Percentiles rank a stretch among this genome's conserved stretches.
Conservation (phyloP, 1,140 invertebrate genomes). For the Spodoptera frugiperda region DNA sequence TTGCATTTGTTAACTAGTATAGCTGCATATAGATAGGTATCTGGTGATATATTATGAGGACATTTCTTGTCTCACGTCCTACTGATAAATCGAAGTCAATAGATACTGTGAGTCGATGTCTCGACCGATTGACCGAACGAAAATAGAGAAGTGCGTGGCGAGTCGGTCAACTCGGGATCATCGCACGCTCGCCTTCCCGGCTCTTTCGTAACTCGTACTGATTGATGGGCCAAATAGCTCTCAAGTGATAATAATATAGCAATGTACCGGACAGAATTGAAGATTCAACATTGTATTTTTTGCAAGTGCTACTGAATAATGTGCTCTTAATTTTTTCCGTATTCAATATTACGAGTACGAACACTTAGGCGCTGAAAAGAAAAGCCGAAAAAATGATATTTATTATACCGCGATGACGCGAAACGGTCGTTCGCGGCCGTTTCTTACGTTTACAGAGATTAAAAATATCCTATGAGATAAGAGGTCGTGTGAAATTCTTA, state of each 20-base stretch:
- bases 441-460: constrained; percentile 49
- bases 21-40: too few relatives aligned
- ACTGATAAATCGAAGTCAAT: constrained; percentile 24
- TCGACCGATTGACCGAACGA: constrained; percentile 41
- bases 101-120: constrained; percentile 24
- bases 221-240: constrained; percentile 45
- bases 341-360: not conserved
- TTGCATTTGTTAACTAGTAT: too few relatives aligned
- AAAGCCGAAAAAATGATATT: constrained; percentile 24
- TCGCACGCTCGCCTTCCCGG: constrained; percentile 33
- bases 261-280: not conserved
- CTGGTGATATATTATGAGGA: too few relatives aligned
- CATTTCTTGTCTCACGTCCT: not conserved
- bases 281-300: constrained; percentile 5
- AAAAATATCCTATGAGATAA: constrained; percentile 56
- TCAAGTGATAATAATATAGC: constrained; percentile 42
- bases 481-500: constrained; percentile 37
- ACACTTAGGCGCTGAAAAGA: constrained; percentile 6
- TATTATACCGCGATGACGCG: not conserved
- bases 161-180: constrained; percentile 47
- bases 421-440: constrained; percentile 22
- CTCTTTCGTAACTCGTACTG: constrained; percentile 39
- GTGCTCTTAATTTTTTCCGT: not conserved
- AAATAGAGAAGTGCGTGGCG: constrained; percentile 40
- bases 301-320: not conserved